Conservation (phyloP, 2,113 vertebrate species). For the Ciconia maguari region DNA sequence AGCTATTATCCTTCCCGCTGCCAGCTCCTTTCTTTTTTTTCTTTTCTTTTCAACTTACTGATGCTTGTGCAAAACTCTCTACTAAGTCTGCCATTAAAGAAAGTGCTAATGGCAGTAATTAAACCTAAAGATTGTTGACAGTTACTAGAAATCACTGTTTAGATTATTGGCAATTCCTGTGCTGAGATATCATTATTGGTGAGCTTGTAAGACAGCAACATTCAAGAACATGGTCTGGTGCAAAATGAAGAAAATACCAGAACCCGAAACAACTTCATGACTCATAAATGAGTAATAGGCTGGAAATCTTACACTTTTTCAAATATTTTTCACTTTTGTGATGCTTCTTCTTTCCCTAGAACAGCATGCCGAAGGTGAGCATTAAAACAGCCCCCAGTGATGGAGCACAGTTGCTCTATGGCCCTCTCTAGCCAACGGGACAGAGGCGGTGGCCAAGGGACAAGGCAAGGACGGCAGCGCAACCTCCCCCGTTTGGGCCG, state of each 20-base stretch:
- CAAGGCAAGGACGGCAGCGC: not conserved
- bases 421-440: not conserved
- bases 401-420: not conserved
- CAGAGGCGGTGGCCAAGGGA: not conserved
- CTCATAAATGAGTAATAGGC: not conserved
- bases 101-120: not conserved
- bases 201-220: not conserved
- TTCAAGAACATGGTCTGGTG: not conserved
- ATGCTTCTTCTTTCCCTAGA: not conserved
- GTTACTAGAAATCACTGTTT: not conserved
- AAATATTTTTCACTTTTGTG: not conserved
- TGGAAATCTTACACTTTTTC: not conserved
- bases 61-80: not conserved
- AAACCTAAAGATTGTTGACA: not conserved
- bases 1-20: not conserved
- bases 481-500: fast-evolving
- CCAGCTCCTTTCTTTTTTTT: not conserved
- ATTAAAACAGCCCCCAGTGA: fast-evolving
- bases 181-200: not conserved
- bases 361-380: fast-evolving
- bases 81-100: not conserved
- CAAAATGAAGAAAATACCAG: not conserved
- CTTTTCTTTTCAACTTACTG: not conserved
- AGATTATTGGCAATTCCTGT: not conserved
- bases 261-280: not conserved